Percentiles rank a stretch among this genome's conserved stretches.
phyloP scores from a whole-genome alignment of 2,888 invertebrate genomes.

The Agonum fuliginosum region DNA sequence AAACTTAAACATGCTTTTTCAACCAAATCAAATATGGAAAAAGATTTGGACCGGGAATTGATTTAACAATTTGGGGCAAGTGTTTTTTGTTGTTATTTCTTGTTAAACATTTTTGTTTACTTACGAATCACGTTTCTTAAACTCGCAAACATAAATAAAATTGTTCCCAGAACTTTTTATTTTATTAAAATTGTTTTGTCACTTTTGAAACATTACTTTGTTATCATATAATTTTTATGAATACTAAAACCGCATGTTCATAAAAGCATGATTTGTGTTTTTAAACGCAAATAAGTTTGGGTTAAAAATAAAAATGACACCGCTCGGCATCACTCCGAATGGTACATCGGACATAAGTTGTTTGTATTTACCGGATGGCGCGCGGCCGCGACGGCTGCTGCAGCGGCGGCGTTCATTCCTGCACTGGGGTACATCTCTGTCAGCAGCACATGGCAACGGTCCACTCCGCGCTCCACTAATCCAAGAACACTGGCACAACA shows the following conservation, averaged over 20 bases:
- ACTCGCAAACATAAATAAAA: not conserved
- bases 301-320: slow-evolving; percentile 21
- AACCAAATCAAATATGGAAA: slow-evolving; percentile 14
- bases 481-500: slow-evolving; percentile 6
- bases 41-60: slow-evolving; percentile 18
- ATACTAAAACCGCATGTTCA: too few species aligned
- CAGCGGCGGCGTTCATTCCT: slow-evolving; percentile 91
- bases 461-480: slow-evolving; percentile 40
- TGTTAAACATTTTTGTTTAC: slow-evolving; percentile 7
- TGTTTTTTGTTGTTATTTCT: not conserved
- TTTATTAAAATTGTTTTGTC: not conserved
- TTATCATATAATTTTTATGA: not conserved
- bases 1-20: slow-evolving; percentile 14
- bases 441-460: slow-evolving; percentile 63
- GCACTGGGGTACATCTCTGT: slow-evolving; percentile 88
- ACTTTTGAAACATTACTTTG: not conserved
- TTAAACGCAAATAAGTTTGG: not conserved
- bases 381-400: slow-evolving; percentile 85
- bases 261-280: not conserved
- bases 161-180: not conserved
- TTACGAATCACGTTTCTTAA: not conserved
- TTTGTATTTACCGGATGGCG: slow-evolving; percentile 86
- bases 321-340: not conserved
- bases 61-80: slow-evolving; percentile 12
- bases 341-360: slow-evolving; percentile 12